Conservation (phyloP, 2,113 vertebrate genomes). For the Pygathrix nemaeus region DNA sequence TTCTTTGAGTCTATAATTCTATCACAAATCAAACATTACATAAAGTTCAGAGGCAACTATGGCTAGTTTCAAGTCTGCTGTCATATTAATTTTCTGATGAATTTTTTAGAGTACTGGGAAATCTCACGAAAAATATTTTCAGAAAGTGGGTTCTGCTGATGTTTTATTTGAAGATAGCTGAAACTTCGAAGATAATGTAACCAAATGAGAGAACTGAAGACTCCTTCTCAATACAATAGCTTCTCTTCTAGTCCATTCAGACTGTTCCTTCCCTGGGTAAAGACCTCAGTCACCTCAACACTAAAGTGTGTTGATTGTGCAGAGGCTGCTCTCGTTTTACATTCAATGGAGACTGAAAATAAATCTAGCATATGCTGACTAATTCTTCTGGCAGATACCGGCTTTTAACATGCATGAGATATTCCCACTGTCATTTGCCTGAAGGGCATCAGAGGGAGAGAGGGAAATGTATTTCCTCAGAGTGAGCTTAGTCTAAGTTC, state of each 20-base stretch:
- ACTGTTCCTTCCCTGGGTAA: background rate
- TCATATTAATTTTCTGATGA: conserved; percentile 13
- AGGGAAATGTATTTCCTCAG: background rate
- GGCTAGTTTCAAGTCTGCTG: background rate
- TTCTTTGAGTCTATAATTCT: background rate
- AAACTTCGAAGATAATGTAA: background rate
- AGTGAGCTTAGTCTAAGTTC: background rate
- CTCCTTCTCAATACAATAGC: background rate
- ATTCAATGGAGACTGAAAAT: conserved; percentile 40
- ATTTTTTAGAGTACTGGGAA: conserved; percentile 24
- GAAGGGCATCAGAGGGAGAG: conserved; percentile 42
- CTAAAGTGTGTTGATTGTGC: background rate
- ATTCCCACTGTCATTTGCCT: conserved; percentile 42
- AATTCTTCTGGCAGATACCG: conserved; percentile 41
- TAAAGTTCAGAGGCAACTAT: background rate
- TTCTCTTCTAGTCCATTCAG: background rate
- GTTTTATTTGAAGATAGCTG: conserved; percentile 12
- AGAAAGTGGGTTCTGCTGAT: background rate
- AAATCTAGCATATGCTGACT: conserved; percentile 56
- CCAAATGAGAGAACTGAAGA: background rate
- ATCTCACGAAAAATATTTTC: background rate
- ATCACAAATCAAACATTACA: background rate
- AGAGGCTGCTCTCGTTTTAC: conserved; percentile 26
- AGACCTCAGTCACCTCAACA: background rate
- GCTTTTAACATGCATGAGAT: conserved; percentile 45